These are phyloP conservation scores for Agelaius tricolor DNA, from an alignment of 2,113 vertebrate genomes.

Conservation along the genomic window DNA sequence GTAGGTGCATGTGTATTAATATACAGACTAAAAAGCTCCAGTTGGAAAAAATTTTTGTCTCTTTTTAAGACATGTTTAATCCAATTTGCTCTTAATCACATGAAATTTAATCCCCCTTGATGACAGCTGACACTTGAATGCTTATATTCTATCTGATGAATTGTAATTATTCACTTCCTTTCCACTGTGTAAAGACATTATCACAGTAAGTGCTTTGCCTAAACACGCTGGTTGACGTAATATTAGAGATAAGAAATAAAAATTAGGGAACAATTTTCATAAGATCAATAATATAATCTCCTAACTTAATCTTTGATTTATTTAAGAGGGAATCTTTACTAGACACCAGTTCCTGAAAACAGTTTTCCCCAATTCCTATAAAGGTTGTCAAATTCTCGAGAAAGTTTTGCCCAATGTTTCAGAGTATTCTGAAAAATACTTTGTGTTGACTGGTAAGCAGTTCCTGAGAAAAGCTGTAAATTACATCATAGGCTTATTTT, in stretches of 20 bases:
- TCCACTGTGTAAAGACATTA: not conserved
- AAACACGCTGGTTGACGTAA: not conserved
- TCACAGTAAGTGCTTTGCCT: not conserved
- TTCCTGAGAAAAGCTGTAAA: not conserved
- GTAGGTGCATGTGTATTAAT: not conserved
- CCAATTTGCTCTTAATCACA: not conserved
- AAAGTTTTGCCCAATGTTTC: not conserved
- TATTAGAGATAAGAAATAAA: not conserved
- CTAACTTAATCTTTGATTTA: not conserved
- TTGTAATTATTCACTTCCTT: slow-evolving; percentile 12
- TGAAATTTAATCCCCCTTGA: not conserved
- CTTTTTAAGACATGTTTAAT: not conserved
- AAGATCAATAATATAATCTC: not conserved
- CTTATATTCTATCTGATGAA: not conserved
- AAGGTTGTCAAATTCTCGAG: rapidly evolving
- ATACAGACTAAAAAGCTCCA: not conserved
- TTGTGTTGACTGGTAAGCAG: not conserved
- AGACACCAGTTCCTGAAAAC: not conserved
- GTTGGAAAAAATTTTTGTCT: not conserved
- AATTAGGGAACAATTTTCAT: not conserved
- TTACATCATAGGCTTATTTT: not conserved
- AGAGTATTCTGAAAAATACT: not conserved
- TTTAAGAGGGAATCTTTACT: not conserved
- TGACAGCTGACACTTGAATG: not conserved
- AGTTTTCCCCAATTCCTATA: not conserved